Evolutionary conservation across 2,797 vertebrate genomes (phyloP).

Genomic region (Dicrostonyx torquatus): DNA sequence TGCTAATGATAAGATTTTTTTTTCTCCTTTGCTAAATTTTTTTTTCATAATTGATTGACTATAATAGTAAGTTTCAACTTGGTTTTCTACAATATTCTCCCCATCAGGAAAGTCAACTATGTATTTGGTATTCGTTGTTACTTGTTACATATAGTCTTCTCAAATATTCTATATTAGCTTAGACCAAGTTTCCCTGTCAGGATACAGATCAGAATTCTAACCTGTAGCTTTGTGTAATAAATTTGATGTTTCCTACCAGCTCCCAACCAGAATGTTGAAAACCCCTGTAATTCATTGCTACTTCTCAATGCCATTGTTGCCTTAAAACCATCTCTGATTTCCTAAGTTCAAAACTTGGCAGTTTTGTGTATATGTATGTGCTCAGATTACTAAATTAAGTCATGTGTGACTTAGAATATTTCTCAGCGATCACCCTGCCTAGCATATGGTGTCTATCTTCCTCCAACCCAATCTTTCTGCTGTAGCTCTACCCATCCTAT

Average conservation of each 20-base stretch:
- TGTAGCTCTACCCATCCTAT: background rate
- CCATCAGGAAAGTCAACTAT: background rate
- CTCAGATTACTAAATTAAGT: background rate
- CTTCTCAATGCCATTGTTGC: background rate
- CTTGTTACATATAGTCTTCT: background rate
- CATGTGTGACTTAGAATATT: background rate
- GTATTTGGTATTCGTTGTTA: constrained; percentile 5
- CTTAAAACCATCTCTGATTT: constrained; percentile 5
- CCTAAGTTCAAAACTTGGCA: background rate
- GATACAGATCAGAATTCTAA: background rate
- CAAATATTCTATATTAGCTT: background rate
- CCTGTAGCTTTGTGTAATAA: background rate
- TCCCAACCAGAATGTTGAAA: background rate
- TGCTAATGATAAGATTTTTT: constrained; percentile 35
- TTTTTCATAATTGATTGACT: background rate
- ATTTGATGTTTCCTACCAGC: background rate
- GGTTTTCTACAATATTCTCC: constrained; percentile 3
- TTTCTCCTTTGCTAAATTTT: constrained; percentile 25
- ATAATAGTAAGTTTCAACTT: constrained; percentile 42
- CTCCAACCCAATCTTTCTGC: background rate
- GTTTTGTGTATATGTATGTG: background rate
- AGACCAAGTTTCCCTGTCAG: background rate
- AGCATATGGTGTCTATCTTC: background rate
- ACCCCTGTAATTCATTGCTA: background rate
- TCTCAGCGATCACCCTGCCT: background rate